These are phyloP conservation scores for Microplitis deprimator DNA, from an alignment of 2,888 invertebrate species.

Conservation along the genomic window DNA sequence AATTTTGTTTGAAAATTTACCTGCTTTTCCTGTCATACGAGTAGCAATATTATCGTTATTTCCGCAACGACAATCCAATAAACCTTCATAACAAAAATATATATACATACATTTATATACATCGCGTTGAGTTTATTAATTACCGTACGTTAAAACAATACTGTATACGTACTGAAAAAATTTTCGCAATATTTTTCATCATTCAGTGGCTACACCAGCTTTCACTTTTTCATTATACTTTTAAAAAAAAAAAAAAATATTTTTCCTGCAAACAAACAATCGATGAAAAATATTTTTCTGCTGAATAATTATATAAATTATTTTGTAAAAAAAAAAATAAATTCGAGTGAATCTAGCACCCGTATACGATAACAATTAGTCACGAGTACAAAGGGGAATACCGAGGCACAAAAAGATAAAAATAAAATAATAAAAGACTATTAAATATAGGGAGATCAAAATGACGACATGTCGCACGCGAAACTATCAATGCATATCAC, in stretches of 20 bases:
- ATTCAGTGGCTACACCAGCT: background rate
- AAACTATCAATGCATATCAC: background rate
- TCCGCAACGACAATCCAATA: background rate
- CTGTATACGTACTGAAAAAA: background rate
- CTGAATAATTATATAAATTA: background rate
- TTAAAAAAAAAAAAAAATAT: background rate
- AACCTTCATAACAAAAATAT: background rate
- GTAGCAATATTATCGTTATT: background rate
- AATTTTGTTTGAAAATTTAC: background rate
- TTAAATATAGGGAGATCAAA: slow-evolving; percentile 6
- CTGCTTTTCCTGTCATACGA: background rate
- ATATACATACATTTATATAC: background rate
- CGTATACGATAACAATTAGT: slow-evolving; percentile 11
- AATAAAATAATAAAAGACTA: slow-evolving; percentile 6
- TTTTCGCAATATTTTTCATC: background rate
- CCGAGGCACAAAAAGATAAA: background rate
- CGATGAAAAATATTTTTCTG: background rate
- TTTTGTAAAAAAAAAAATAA: background rate
- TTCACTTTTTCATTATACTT: background rate
- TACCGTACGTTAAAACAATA: background rate
- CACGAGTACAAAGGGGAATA: slow-evolving; percentile 2
- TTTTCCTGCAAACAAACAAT: background rate
- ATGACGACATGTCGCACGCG: slow-evolving; percentile 10
- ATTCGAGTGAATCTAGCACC: background rate
- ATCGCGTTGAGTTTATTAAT: background rate